These are phyloP conservation scores for Tachina fera DNA, from an alignment of 2,888 invertebrate species.

Conservation along the genomic window DNA sequence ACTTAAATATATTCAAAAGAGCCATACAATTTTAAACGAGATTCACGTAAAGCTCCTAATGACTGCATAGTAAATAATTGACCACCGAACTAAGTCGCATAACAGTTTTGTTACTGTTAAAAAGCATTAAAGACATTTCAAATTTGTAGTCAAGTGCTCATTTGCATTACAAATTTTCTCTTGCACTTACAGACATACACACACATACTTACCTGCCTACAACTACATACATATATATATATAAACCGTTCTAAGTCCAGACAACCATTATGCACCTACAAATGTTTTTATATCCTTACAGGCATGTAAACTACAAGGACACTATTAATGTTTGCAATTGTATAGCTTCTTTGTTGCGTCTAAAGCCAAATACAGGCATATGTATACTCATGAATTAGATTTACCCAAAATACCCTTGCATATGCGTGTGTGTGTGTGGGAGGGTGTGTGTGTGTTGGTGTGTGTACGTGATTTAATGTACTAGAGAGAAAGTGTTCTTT, in stretches of 20 bases:
- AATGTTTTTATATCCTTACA: conserved; percentile 34
- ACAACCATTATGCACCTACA: conserved; percentile 24
- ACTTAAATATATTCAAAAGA: conserved; percentile 16
- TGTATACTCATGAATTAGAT: conserved; percentile 51
- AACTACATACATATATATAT: background rate
- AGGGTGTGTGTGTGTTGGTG: background rate
- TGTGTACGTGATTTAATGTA: background rate
- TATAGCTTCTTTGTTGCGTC: conserved; percentile 57
- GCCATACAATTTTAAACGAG: conserved; percentile 15
- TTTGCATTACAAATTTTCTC: conserved; percentile 7
- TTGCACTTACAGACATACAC: background rate
- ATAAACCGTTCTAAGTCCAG: background rate
- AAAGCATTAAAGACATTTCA: conserved; percentile 33
- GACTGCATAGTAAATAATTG: conserved; percentile 41
- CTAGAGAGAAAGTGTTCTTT: conserved; percentile 27
- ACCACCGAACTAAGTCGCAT: conserved; percentile 42
- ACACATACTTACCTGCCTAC: background rate
- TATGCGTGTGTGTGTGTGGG: background rate
- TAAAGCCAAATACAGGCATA: background rate
- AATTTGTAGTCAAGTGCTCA: conserved; percentile 21
- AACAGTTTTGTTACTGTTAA: conserved; percentile 41
- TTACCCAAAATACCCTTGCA: conserved; percentile 21
- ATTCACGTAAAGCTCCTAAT: conserved; percentile 9
- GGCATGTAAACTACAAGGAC: conserved; percentile 9
- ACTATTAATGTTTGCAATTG: conserved; percentile 63